Evolutionary conservation across 2,888 invertebrate species (phyloP).

Genomic region (Tachina lurida): DNA sequence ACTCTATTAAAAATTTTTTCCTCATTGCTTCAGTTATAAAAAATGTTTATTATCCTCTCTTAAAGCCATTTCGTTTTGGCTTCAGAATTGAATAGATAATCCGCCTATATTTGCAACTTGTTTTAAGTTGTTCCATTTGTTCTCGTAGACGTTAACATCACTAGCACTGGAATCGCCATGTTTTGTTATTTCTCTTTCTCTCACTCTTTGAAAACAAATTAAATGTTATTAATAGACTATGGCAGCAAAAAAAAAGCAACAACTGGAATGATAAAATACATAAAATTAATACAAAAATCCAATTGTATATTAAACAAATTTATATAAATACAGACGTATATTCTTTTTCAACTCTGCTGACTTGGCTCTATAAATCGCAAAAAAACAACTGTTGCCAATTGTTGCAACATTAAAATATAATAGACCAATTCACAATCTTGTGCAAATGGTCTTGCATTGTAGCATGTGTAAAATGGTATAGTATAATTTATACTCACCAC

Average conservation of each 20-base stretch:
- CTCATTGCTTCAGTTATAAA: too few relatives aligned
- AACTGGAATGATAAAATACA: constrained; percentile 24
- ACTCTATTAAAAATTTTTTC: too few relatives aligned
- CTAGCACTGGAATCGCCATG: constrained; percentile 8
- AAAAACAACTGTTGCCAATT: constrained; percentile 68
- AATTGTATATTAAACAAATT: constrained; percentile 24
- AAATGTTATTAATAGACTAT: constrained; percentile 68
- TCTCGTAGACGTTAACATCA: constrained; percentile 20
- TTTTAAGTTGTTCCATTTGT: background rate
- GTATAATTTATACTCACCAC: too few relatives aligned
- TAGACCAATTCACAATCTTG: too few relatives aligned
- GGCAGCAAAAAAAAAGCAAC: constrained; percentile 23
- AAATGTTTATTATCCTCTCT: too few relatives aligned
- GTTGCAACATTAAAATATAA: constrained; percentile 64
- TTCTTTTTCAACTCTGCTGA: constrained; percentile 55
- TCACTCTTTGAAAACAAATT: constrained; percentile 60
- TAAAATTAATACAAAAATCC: constrained; percentile 10
- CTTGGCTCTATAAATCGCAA: constrained; percentile 64
- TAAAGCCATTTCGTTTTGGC: too few relatives aligned
- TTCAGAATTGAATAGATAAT: too few relatives aligned
- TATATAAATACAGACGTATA: background rate
- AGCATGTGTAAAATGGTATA: too few relatives aligned
- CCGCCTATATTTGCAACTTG: background rate
- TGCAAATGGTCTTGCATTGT: too few relatives aligned
- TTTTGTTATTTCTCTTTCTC: constrained; percentile 4